phyloP scores from a whole-genome alignment of 2,888 invertebrate genomes.

The Stenotaenia linearis region DNA sequence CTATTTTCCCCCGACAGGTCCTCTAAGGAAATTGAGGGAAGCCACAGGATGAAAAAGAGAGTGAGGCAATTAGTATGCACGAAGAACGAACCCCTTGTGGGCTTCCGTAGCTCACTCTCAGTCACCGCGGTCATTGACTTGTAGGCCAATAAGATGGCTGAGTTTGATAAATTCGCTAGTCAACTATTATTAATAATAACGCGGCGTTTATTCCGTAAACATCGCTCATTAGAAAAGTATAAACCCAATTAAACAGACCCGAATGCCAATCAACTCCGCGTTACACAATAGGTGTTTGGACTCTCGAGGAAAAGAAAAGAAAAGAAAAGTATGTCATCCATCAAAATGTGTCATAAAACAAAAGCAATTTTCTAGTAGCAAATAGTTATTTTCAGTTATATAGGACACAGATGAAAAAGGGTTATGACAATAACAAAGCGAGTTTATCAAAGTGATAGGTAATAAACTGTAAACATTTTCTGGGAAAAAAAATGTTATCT shows the following conservation, averaged over 20 bases:
- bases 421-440: not conserved
- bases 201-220: not conserved
- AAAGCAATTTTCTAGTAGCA: not conserved
- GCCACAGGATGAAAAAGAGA: not conserved
- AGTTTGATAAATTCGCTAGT: not conserved
- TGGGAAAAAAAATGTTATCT: too few relatives aligned
- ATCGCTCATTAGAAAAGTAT: not conserved
- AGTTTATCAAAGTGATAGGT: too few relatives aligned
- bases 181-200: not conserved
- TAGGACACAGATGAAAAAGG: not conserved
- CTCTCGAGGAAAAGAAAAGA: not conserved
- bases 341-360: constrained; percentile 17
- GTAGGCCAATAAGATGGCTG: constrained; percentile 26
- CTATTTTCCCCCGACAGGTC: not conserved
- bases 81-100: not conserved
- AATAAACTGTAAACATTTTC: not conserved
- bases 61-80: constrained; percentile 8
- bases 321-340: constrained; percentile 17
- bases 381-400: not conserved
- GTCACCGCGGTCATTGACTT: constrained; percentile 18
- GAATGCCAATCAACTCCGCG: not conserved
- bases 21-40: constrained; percentile 3
- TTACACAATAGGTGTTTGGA: constrained; percentile 8
- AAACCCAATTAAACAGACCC: not conserved
- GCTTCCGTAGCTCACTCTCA: constrained; percentile 18